These are phyloP conservation scores for Gallinago nigripennis DNA, from an alignment of 2,797 vertebrate genomes.

Conservation along the genomic window DNA sequence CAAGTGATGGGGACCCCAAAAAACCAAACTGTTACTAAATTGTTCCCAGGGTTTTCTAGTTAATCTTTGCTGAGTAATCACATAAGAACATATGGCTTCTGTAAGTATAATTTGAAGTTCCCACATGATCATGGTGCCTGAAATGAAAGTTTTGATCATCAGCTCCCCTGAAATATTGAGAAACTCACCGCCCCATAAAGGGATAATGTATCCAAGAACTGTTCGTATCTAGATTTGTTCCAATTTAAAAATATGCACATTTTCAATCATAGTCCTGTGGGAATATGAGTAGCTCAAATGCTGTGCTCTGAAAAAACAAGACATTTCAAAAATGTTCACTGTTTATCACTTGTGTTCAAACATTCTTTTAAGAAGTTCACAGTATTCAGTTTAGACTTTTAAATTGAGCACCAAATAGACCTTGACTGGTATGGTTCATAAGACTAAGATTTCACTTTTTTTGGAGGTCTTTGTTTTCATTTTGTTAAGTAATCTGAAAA, in stretches of 20 bases:
- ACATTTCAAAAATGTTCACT: background rate
- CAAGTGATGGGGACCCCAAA: background rate
- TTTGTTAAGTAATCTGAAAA: background rate
- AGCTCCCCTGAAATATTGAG: background rate
- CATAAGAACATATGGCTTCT: background rate
- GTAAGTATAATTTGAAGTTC: background rate
- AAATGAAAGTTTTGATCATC: background rate
- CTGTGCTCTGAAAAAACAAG: background rate
- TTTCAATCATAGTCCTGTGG: background rate
- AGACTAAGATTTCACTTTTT: background rate
- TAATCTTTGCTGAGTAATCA: background rate
- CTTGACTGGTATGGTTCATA: background rate
- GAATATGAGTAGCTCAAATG: background rate
- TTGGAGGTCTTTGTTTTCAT: background rate
- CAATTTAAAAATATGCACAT: background rate
- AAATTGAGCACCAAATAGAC: background rate
- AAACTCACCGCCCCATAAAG: background rate
- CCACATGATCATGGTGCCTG: background rate
- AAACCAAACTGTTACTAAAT: background rate
- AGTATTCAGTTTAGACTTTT: background rate
- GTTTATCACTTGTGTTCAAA: background rate
- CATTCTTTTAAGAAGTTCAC: background rate
- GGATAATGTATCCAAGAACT: background rate
- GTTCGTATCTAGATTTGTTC: background rate
- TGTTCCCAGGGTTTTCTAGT: background rate